Base-by-base conservation (phyloP, 2,113 vertebrate species). In the Passer domesticus region DNA sequence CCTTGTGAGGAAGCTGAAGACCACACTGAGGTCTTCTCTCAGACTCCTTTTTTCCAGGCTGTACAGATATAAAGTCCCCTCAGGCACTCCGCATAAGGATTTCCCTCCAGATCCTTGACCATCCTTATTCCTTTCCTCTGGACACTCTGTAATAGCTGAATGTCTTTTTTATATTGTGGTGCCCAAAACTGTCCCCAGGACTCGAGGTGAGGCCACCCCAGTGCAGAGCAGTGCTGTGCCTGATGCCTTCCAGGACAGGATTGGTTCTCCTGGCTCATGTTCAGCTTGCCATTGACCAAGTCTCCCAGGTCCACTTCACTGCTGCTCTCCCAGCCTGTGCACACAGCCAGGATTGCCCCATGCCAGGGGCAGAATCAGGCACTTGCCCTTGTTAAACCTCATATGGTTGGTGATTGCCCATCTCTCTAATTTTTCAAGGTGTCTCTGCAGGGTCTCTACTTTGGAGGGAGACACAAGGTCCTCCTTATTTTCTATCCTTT, bases 171-270 rank as follows among this genome's bases (percentile, higher is more conserved):
- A 19, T 27, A 13, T 27, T 49, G 21, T 35, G 25, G 17, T 31
- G 4, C 17, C 31, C 43, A 35, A 19, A 64, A 37, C 22, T 50
- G 7, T 2, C 35, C 21, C 15, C 58, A 49, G 37, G 0, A 35
- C 27, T 41, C 0, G 1, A 72, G 31, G 11, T 49, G 25, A 64
- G 50, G 31, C 41, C 0, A 0, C 31, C 6, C 7, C 43, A 56
- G 55, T 2, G 9, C 31, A 33, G 12, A 47, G 41, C 59, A 55
- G 19, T 31, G 31, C 17, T 44, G 22, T 14, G 14, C 22, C 33
- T 39, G 46, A 19, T 23, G 27, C 2, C 3, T 16, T 11, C 4
- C 15, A 19, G 46, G 22, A 28, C 33, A 69, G 10, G 15, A 6
- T 1, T 69, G 33, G 4, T 28, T 1, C 22, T 87, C 15, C 63